Conservation (phyloP, 2,113 vertebrate genomes). For the Anguilla japonica region DNA sequence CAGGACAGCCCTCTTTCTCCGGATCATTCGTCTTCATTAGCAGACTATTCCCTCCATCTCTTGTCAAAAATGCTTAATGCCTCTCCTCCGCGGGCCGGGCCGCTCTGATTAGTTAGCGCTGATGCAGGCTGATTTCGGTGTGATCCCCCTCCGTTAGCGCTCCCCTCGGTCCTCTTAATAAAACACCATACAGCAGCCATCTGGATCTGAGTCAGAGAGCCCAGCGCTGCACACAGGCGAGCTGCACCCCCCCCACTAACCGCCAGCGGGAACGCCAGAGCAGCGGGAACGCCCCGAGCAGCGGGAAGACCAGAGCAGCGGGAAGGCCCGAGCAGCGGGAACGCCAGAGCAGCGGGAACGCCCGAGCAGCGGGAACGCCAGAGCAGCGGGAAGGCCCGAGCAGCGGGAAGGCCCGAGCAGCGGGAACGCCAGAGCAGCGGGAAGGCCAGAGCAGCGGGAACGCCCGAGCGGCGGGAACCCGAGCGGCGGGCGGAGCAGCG, state of each 20-base stretch:
- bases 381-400: too few relatives aligned
- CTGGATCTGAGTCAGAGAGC: constrained; percentile 43
- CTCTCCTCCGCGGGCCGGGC: constrained; percentile 26
- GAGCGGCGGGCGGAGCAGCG: too few relatives aligned
- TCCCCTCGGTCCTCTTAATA: constrained; percentile 41
- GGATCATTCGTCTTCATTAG: constrained; percentile 59
- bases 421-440: too few relatives aligned
- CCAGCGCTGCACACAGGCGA: constrained; percentile 30
- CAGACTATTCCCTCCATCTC: constrained; percentile 44
- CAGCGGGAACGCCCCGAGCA: too few relatives aligned
- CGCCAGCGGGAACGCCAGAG: constrained; percentile 8
- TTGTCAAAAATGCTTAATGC: constrained; percentile 53
- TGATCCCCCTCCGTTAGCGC: constrained; percentile 29
- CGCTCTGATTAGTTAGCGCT: constrained; percentile 47
- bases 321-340: too few relatives aligned
- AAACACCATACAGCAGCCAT: constrained; percentile 52
- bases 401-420: too few relatives aligned
- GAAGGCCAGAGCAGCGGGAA: too few relatives aligned
- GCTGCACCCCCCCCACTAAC: neutral
- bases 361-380: too few relatives aligned
- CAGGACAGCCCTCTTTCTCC: constrained; percentile 30
- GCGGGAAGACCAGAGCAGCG: too few relatives aligned
- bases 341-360: too few relatives aligned
- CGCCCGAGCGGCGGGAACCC: too few relatives aligned
- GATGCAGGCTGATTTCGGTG: constrained; percentile 36